These are phyloP conservation scores for Nasonia longicornis DNA, from an alignment of 1,140 invertebrate genomes.

Conservation along the genomic window DNA sequence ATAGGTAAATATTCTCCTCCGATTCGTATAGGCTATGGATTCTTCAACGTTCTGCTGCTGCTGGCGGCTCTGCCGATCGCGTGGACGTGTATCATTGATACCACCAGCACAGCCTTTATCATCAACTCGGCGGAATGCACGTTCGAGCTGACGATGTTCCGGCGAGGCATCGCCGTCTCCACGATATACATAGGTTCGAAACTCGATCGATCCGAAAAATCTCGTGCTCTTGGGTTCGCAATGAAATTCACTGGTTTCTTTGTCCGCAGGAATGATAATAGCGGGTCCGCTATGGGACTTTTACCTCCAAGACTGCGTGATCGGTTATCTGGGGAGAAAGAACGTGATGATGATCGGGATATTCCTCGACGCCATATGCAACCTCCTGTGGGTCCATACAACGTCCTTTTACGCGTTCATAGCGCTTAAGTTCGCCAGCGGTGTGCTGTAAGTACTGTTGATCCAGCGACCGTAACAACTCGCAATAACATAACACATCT, in stretches of 20 bases:
- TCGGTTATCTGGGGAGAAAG: conserved; percentile 67
- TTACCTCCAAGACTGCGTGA: conserved; percentile 61
- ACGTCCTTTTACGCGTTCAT: conserved; percentile 71
- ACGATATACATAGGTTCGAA: conserved; percentile 61
- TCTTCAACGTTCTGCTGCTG: conserved; percentile 64
- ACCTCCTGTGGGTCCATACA: conserved; percentile 67
- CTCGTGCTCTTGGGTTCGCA: too few species aligned
- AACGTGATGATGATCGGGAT: conserved; percentile 69
- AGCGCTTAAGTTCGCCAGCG: conserved; percentile 71
- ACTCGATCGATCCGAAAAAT: neutral
- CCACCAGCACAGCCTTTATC: conserved; percentile 63
- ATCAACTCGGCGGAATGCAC: conserved; percentile 64
- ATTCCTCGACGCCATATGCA: conserved; percentile 70
- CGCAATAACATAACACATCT: neutral
- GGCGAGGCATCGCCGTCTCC: conserved; percentile 61
- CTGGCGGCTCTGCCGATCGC: conserved; percentile 60
- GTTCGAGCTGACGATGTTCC: conserved; percentile 59
- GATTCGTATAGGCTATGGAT: conserved; percentile 59
- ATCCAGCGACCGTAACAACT: too few species aligned
- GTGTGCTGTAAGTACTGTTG: conserved; percentile 70
- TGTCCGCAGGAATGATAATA: conserved; percentile 69
- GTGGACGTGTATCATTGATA: conserved; percentile 62
- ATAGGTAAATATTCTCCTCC: neutral
- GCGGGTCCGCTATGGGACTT: conserved; percentile 72
- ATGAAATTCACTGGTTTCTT: neutral